Evolutionary conservation across 1,140 invertebrate species (phyloP).

Genomic region (Sitobion miscanthi): DNA sequence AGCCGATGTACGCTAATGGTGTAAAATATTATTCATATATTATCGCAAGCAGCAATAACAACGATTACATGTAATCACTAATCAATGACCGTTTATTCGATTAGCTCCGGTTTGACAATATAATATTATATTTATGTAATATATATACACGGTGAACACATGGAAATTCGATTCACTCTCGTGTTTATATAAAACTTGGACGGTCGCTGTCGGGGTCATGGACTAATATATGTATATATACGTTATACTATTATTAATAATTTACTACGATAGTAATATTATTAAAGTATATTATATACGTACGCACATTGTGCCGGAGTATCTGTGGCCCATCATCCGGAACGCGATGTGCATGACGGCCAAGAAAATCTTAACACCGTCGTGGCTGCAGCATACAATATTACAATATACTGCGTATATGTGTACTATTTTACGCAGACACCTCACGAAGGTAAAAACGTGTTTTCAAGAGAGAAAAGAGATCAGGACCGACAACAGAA

Average conservation of each 20-base stretch:
- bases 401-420: background rate
- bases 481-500: background rate
- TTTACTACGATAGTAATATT: conserved; percentile 32
- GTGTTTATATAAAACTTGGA: background rate
- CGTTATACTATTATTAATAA: conserved; percentile 30
- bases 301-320: conserved; percentile 31
- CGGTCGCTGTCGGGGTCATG: conserved; percentile 16
- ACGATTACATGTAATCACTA: background rate
- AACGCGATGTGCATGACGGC: conserved; percentile 52
- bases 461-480: conserved; percentile 33
- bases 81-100: conserved; percentile 17
- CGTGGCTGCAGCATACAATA: background rate
- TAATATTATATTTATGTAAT: background rate
- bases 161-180: conserved; percentile 30
- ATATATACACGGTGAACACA: background rate
- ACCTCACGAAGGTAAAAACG: conserved; percentile 34
- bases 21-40: background rate
- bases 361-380: conserved; percentile 21
- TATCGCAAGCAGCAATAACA: background rate
- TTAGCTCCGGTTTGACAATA: background rate
- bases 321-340: conserved; percentile 41
- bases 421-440: conserved; percentile 8
- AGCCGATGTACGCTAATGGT: background rate
- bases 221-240: background rate
- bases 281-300: background rate